Conservation (phyloP, 2,888 invertebrate genomes). For the Girardia tigrina region DNA sequence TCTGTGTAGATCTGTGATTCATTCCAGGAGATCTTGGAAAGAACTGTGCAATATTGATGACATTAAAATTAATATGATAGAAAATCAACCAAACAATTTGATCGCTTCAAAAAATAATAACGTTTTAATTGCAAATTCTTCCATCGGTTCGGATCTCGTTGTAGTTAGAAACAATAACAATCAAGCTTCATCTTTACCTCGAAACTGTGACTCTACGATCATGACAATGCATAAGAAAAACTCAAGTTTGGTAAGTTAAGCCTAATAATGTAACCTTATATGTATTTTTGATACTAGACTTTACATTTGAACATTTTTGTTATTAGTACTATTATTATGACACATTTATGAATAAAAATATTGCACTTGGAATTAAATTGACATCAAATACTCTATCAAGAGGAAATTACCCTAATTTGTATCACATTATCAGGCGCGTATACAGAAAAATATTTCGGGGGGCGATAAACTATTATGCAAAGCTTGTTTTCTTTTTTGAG, state of each 20-base stretch:
- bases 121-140: neutral
- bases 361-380: too few species aligned
- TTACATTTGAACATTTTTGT: too few species aligned
- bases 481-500: too few species aligned
- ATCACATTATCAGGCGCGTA: too few species aligned
- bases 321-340: too few species aligned
- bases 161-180: slow-evolving; percentile 1
- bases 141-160: neutral
- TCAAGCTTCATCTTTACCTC: neutral
- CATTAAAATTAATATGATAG: neutral
- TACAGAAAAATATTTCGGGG: too few species aligned
- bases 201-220: neutral
- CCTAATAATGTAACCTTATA: too few species aligned
- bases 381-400: too few species aligned
- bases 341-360: too few species aligned
- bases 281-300: too few species aligned
- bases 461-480: too few species aligned
- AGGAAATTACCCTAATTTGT: too few species aligned
- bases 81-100: neutral
- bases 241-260: neutral
- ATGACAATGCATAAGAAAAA: slow-evolving; percentile 10
- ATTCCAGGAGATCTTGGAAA: neutral
- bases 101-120: neutral
- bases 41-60: slow-evolving; percentile 1
- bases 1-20: neutral